Conservation (phyloP, 92 coral and sea anemone species). For the Umimayanthus chanpuru region DNA sequence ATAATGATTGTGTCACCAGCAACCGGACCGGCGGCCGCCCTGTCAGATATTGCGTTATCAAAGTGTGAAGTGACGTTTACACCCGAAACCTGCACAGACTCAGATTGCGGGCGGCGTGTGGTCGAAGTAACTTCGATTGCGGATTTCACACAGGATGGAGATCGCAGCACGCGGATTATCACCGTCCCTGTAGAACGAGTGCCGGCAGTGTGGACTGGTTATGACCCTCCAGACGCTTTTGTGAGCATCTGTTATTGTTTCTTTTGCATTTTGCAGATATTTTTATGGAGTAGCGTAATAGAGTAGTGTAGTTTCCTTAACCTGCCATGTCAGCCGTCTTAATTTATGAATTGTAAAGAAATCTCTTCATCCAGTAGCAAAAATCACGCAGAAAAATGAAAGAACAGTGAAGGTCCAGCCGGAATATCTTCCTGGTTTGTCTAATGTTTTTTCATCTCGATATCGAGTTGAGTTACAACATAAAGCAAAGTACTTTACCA, state of each 20-base stretch:
- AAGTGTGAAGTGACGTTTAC: constrained; percentile 76
- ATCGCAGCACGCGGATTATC: constrained; percentile 70
- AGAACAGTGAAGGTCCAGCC: no score
- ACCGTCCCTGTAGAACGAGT: constrained; percentile 70
- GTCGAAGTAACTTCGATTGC: constrained; percentile 66
- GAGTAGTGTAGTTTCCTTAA: background rate
- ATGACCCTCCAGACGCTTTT: constrained; percentile 72
- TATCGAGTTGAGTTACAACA: no score
- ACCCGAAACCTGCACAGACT: constrained; percentile 63
- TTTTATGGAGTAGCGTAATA: no score
- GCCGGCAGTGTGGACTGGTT: constrained; percentile 71
- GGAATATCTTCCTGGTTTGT: no score
- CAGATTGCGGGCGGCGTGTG: constrained; percentile 73
- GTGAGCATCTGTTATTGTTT: constrained; percentile 58
- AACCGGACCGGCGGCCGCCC: constrained; percentile 45
- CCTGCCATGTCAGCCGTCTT: background rate
- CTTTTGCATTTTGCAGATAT: background rate
- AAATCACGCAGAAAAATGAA: no score
- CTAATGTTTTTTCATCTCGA: no score
- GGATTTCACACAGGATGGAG: constrained; percentile 76
- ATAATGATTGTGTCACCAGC: constrained; percentile 24
- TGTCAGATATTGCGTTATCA: constrained; percentile 78
- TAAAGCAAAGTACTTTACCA: no score
- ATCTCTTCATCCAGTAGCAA: no score
- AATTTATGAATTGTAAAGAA: no score